Base-by-base conservation (phyloP, 2,113 vertebrate species). In the Pseudorasbora parva region DNA sequence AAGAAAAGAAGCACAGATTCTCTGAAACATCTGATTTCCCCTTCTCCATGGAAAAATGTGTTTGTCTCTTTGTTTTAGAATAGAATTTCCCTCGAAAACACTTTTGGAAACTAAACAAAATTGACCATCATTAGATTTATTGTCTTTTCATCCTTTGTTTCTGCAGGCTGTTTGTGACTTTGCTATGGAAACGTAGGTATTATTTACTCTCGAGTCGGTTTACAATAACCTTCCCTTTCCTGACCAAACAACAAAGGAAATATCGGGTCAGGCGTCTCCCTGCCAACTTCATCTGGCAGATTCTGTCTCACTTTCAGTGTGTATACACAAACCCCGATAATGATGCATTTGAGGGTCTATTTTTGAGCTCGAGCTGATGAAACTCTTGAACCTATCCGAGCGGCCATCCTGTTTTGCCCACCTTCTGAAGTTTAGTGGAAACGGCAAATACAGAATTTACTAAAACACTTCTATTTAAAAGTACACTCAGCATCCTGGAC, bases 111-210 rank as follows among this genome's bases (percentile, higher is more conserved):
- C 91, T 89, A 94, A 96, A 95, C 94, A 95, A 89, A 95, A 95
- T 95, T 93, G 95, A 95, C 94, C 93, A 89, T 33, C 89, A 85
- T 89, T 88, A 93, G 95, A 96, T 95, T 96, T 95, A 96, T 95
- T 91, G 90, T 92, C 88, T 60, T 88, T 88, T 88, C 88, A 89
- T 91, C 92, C 92, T 95, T 93, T 92, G 89, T 93, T 91, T 89
- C 93, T 49, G 86, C 57, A 0, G 21, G 57, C 87, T 86, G 94
- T 96, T 95, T 95, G 91, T 86, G 87, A 84, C 85, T 94, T 95
- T 95, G 90, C 94, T 92, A 94, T 96, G 94, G 95, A 92, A 97
- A 96, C 93, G 47, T 86, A 89, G 82, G 91, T 92, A 88, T 91
- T 95, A 95, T 95, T 95, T 96, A 95, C 95, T 93, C 86, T 92